Evolutionary conservation across 2,113 vertebrate genomes (phyloP).

Genomic region (Takifugu bimaculatus): DNA sequence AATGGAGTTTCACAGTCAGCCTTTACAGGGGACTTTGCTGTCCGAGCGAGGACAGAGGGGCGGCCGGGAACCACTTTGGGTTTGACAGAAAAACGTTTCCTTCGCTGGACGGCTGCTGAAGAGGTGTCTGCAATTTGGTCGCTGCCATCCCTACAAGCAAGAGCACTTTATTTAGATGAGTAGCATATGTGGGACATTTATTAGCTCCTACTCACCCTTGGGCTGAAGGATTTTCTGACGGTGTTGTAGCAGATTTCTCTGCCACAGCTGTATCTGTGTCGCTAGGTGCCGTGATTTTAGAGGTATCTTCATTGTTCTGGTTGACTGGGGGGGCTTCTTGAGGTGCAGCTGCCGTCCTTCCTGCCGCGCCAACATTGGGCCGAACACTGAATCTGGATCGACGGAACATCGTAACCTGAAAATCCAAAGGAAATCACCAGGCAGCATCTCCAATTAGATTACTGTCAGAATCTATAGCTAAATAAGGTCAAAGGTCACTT

Average conservation of each 20-base stretch:
- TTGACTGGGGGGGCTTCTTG: conserved; percentile 42
- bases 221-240: conserved; percentile 14
- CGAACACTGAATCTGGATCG: conserved; percentile 85
- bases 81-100: conserved; percentile 82
- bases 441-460: not conserved
- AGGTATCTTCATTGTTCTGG: conserved; percentile 27
- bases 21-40: conserved; percentile 60
- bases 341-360: conserved; percentile 48
- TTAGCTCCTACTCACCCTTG: conserved; percentile 35
- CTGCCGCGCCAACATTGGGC: conserved; percentile 76
- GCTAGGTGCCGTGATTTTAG: conserved; percentile 12
- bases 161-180: not conserved
- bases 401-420: conserved; percentile 81
- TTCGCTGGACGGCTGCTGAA: conserved; percentile 77
- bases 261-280: not conserved
- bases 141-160: conserved; percentile 67
- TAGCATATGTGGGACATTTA: not conserved
- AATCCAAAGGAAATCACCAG: not conserved
- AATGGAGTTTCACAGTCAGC: conserved; percentile 22
- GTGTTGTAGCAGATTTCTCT: conserved; percentile 14
- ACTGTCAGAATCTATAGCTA: not conserved
- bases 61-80: conserved; percentile 76
- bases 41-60: conserved; percentile 42
- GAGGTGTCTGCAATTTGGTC: conserved; percentile 50
- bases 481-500: not conserved